These are phyloP conservation scores for Siderastrea siderea DNA, from an alignment of 92 coral and sea anemone genomes.

Conservation along the genomic window DNA sequence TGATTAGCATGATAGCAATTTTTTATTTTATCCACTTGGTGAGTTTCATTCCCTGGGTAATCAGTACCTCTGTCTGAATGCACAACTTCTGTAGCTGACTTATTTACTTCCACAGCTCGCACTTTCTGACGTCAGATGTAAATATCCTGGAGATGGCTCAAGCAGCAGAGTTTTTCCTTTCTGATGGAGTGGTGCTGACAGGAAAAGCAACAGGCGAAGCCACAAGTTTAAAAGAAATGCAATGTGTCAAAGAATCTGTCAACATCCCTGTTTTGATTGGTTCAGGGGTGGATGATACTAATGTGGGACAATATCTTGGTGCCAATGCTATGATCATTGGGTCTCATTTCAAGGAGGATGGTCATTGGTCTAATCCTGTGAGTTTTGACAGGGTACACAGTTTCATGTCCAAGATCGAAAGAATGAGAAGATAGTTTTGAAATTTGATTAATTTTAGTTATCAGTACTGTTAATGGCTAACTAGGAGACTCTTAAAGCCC, in stretches of 20 bases:
- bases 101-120: conserved; percentile 73
- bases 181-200: conserved; percentile 94
- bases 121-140: conserved; percentile 90
- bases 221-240: conserved; percentile 91
- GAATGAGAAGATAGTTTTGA: conserved; percentile 74
- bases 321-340: conserved; percentile 94
- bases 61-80: neutral
- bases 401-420: conserved; percentile 97
- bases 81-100: neutral
- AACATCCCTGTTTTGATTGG: conserved; percentile 93
- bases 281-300: conserved; percentile 89
- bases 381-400: conserved; percentile 82
- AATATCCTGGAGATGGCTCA: conserved; percentile 87
- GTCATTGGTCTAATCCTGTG: conserved; percentile 95
- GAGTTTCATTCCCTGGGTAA: too few species aligned
- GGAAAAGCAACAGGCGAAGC: conserved; percentile 91
- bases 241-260: conserved; percentile 82
- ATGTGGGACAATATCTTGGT: conserved; percentile 85
- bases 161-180: conserved; percentile 95
- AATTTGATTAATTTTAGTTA: neutral
- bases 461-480: neutral
- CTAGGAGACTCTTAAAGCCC: too few species aligned
- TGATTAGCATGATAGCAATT: too few species aligned
- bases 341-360: conserved; percentile 94
- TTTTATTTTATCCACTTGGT: too few species aligned